phyloP scores from a whole-genome alignment of 37 sponge, comb jelly and placozoan genomes.

The Mnemiopsis leidyi region DNA sequence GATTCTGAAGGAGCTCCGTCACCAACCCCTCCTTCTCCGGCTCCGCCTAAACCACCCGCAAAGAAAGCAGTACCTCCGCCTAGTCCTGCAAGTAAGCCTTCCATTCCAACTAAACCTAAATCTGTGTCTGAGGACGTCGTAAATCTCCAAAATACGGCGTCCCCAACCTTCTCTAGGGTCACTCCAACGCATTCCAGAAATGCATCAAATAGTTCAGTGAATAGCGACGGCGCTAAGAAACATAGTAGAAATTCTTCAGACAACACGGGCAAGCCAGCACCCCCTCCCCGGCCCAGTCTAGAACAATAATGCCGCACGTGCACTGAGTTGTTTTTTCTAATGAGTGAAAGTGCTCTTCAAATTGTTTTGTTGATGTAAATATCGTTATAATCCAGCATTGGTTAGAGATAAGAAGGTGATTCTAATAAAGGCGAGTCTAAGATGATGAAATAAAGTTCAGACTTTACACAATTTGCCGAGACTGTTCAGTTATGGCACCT shows the following conservation, averaged over 20 bases:
- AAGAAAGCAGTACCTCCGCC: background rate
- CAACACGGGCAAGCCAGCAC: background rate
- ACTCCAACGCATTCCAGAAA: slow-evolving; percentile 40
- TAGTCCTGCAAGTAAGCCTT: background rate
- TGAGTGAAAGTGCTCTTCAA: background rate
- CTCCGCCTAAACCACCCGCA: background rate
- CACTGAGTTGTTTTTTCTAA: background rate
- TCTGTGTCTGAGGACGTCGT: background rate
- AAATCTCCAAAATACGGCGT: background rate
- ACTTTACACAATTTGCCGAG: background rate
- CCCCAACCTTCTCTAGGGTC: background rate
- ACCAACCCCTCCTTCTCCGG: background rate
- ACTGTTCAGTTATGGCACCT: background rate
- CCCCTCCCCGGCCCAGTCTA: slow-evolving; percentile 33
- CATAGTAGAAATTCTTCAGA: background rate
- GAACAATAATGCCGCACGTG: background rate
- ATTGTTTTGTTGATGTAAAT: background rate
- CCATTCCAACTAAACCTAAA: background rate
- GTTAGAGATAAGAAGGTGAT: background rate
- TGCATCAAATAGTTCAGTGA: slow-evolving; percentile 14
- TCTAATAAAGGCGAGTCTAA: background rate
- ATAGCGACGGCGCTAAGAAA: background rate
- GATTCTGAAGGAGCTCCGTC: background rate
- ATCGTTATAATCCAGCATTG: background rate
- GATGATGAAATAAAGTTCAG: background rate